A percentile compares a stretch with the other conserved stretches of the same genome.
Conservation (phyloP, 2,888 invertebrate species). For the Lepidocyrtinus sp. region DNA sequence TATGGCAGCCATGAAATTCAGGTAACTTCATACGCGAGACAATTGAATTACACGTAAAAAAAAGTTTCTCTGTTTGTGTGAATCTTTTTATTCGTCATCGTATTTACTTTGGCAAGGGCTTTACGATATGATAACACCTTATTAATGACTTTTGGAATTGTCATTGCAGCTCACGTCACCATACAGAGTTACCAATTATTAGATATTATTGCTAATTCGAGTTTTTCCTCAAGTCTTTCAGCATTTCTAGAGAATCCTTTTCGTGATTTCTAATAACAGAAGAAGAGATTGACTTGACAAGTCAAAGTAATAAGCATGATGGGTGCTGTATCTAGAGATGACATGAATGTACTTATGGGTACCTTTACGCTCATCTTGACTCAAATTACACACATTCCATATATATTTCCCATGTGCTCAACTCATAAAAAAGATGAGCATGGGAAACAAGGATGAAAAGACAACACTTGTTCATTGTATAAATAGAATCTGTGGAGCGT, state of each 20-base stretch:
- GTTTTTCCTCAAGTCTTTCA: no score
- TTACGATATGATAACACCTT: no score
- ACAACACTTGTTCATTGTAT: not conserved
- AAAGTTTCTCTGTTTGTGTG: conserved; percentile 4
- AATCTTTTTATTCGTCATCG: not conserved
- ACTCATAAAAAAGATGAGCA: not conserved
- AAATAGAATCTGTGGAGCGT: conserved; percentile 6
- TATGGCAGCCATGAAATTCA: conserved; percentile 8
- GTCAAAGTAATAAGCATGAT: no score
- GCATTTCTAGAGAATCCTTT: no score
- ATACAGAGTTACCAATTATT: not conserved
- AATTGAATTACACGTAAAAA: conserved; percentile 10
- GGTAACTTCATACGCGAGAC: not conserved
- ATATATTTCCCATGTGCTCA: not conserved
- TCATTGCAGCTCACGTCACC: no score
- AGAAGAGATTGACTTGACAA: no score
- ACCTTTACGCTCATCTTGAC: no score
- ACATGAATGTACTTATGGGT: no score
- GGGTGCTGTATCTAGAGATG: no score
- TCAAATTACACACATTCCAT: not conserved
- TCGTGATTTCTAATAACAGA: no score
- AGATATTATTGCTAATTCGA: not conserved
- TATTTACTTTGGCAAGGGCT: not conserved
- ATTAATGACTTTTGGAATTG: no score
- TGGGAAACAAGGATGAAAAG: not conserved